Evolutionary conservation across 2,797 vertebrate genomes (phyloP).

Genomic region (Cuniculus paca): DNA sequence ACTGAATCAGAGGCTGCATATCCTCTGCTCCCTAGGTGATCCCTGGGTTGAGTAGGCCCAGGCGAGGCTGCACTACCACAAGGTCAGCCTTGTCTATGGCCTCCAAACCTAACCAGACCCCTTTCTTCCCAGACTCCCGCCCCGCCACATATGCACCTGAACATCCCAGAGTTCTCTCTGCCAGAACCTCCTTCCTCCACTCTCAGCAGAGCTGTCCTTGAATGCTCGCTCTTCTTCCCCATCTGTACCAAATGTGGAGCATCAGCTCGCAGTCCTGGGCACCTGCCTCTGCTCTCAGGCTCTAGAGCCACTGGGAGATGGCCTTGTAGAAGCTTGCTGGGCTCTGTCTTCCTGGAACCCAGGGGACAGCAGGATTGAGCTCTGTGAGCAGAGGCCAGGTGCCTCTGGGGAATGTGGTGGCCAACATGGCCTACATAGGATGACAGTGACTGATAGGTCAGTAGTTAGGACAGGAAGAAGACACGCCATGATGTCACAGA

Average conservation of each 20-base stretch:
- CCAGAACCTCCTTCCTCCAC: not conserved
- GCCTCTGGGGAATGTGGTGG: not conserved
- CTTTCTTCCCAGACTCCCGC: not conserved
- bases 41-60: too few species aligned
- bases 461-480: not conserved
- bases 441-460: not conserved
- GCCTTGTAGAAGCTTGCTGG: not conserved
- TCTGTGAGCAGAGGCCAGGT: not conserved
- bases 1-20: not conserved
- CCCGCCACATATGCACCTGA: fast-evolving
- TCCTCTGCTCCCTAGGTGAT: not conserved
- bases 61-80: not conserved
- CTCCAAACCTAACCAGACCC: not conserved
- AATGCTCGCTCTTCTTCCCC: too few species aligned
- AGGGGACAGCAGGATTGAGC: not conserved
- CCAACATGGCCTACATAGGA: not conserved
- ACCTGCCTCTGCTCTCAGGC: not conserved
- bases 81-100: not conserved
- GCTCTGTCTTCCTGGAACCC: not conserved
- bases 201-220: not conserved
- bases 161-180: not conserved
- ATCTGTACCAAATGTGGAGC: not conserved
- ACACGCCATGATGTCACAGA: not conserved
- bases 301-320: not conserved
- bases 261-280: not conserved